Conservation (phyloP, 2,888 invertebrate species). For the Microctonus aethiopoides region DNA sequence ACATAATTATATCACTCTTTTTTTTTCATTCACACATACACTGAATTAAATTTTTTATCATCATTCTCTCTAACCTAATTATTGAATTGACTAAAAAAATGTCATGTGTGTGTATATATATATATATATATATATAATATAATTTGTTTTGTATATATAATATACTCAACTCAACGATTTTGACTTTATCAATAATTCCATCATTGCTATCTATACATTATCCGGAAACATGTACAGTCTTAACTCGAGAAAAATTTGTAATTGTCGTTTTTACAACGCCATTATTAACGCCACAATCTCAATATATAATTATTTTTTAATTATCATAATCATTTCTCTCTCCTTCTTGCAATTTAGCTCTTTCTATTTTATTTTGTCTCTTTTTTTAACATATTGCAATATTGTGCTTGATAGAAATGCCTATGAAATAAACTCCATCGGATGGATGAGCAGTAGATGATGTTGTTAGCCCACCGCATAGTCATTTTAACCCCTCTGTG, state of each 20-base stretch:
- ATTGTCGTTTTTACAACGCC: background rate
- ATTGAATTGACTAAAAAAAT: slow-evolving; percentile 59
- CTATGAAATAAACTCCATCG: background rate
- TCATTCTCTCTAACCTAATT: slow-evolving; percentile 43
- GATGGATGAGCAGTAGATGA: background rate
- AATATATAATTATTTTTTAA: too few relatives aligned
- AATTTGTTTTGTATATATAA: slow-evolving; percentile 37
- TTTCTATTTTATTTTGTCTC: background rate
- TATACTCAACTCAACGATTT: slow-evolving; percentile 27
- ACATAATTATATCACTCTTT: background rate
- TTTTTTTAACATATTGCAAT: background rate
- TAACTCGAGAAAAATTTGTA: slow-evolving; percentile 24
- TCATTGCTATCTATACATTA: slow-evolving; percentile 36
- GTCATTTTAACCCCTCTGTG: background rate
- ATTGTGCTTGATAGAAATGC: slow-evolving; percentile 5
- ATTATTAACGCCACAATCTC: background rate
- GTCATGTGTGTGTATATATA: slow-evolving; percentile 40
- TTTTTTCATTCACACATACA: slow-evolving; percentile 3
- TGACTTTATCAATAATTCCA: slow-evolving; percentile 30
- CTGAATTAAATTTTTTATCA: background rate
- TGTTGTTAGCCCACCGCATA: background rate
- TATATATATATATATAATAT: slow-evolving; percentile 35
- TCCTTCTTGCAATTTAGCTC: background rate
- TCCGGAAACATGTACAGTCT: slow-evolving; percentile 35
- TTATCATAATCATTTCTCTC: background rate